phyloP scores from a whole-genome alignment of 2,797 vertebrate genomes.

The Atherinosoma microstoma region DNA sequence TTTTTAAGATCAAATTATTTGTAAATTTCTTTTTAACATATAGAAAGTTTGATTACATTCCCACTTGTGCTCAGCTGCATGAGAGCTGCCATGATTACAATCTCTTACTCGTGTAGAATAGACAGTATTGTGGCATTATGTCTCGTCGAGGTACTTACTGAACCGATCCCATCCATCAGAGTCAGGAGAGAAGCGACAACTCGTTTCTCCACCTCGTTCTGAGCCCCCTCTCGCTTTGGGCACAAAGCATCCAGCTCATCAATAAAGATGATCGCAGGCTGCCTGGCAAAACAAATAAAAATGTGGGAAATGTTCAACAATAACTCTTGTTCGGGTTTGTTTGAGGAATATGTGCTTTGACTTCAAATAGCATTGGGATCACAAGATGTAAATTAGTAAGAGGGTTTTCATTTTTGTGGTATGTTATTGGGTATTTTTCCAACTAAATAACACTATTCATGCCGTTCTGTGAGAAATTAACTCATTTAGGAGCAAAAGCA shows the following conservation, averaged over 20 bases:
- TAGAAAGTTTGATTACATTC: background rate
- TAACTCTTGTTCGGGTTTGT: background rate
- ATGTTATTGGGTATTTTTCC: background rate
- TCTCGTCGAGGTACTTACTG: conserved; percentile 84
- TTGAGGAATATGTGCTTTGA: background rate
- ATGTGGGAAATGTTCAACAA: background rate
- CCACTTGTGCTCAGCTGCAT: no score
- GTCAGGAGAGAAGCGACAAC: conserved; percentile 95
- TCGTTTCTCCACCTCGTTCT: conserved; percentile 97
- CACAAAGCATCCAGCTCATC: conserved; percentile 96
- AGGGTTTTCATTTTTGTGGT: background rate
- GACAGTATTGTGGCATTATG: background rate
- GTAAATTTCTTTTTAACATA: no score
- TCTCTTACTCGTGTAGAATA: background rate
- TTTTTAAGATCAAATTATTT: no score
- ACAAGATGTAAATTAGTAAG: background rate
- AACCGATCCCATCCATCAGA: conserved; percentile 96
- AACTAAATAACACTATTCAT: background rate
- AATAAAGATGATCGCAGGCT: conserved; percentile 94
- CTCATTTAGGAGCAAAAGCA: background rate
- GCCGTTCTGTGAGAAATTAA: background rate
- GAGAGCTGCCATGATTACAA: no score
- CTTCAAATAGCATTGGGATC: background rate
- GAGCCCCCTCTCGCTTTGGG: conserved; percentile 92
- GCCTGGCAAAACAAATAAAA: conserved; percentile 68